These are phyloP conservation scores for Ammodytes marinus DNA, from an alignment of 2,113 vertebrate species.

Conservation along the genomic window DNA sequence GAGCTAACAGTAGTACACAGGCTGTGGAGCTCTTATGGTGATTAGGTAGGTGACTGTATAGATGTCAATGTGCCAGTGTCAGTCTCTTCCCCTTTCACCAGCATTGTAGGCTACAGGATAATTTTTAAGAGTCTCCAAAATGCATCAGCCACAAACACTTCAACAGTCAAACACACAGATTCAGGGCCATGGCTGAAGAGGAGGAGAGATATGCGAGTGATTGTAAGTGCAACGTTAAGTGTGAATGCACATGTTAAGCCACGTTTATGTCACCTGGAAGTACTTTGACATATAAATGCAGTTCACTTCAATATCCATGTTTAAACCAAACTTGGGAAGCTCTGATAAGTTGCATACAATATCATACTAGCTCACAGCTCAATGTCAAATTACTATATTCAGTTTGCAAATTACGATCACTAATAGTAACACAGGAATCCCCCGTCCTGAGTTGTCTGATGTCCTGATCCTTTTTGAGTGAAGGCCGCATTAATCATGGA, in stretches of 20 bases:
- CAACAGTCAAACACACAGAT: conserved; percentile 12
- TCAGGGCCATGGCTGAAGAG: conserved; percentile 54
- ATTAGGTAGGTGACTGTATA: background rate
- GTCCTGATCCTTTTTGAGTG: background rate
- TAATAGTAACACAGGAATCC: background rate
- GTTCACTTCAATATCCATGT: background rate
- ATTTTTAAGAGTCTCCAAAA: conserved; percentile 34
- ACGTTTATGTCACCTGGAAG: background rate
- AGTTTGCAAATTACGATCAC: background rate
- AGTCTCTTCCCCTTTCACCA: conserved; percentile 21
- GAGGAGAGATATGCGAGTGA: conserved; percentile 38
- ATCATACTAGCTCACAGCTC: background rate
- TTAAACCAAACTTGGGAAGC: background rate
- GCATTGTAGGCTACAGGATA: conserved; percentile 1
- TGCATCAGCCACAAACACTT: conserved; percentile 44
- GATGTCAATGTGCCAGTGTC: conserved; percentile 2
- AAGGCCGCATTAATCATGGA: background rate
- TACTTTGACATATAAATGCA: background rate
- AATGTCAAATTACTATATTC: background rate
- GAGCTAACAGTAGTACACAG: conserved; percentile 43
- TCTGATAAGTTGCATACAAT: background rate
- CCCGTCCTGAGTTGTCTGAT: background rate
- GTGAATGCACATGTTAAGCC: background rate
- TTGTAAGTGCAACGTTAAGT: background rate
- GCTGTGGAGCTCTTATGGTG: conserved; percentile 34